Base-by-base conservation (phyloP, 2,113 vertebrate genomes). In the Seriola dumerili region DNA sequence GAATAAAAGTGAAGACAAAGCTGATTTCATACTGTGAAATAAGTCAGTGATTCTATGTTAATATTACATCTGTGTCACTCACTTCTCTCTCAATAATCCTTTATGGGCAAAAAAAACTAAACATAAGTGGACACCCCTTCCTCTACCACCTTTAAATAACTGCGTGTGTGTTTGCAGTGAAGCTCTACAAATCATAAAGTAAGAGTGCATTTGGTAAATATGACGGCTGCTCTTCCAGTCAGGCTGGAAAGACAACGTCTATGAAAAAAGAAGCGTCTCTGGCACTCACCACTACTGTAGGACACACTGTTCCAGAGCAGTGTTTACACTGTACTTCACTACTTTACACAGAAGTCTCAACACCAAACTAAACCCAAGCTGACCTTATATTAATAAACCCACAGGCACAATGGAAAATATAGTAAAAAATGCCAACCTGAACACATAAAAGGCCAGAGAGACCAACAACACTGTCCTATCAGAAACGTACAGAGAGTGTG, bases 271-370 rank as follows among this genome's bases (percentile, higher is more conserved):
- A 65, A 75, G 59, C 6, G 5, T 14, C 23, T 62, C 58, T 57
- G 68, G 11, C 17, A 8, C 21, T 1, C 19, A 38, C 9, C 2
- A 0, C 12, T 13, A 0, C 65, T 21, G 0, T 3, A 8, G 29
- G 19, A 25, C 19, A n/a, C 0, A 8, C 17, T 52, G 77, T 62
- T 3, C 5, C 16, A 6, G 1, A 29, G 23, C 36, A 5, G 46
- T 78, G 62, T 75, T 75, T 73, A 58, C 6, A 32, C 10, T 68
- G 21, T 32, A 8, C 54, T 72, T 34, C 3, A 73, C 13, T 52
- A 61, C 44, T 58, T 36, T n/a, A n/a, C n/a, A n/a, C n/a, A n/a
- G n/a, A n/a, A 12, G n/a, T 9, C 8, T n/a, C 38, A 21, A 25
- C 8, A 16, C 11, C 4, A 29, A 57, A 68, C 44, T 11, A 9